Evolutionary conservation across 2,888 invertebrate species (phyloP), one percentile per base, ranked within the genome.

Genomic region (Caenorhabditis becei): DNA sequence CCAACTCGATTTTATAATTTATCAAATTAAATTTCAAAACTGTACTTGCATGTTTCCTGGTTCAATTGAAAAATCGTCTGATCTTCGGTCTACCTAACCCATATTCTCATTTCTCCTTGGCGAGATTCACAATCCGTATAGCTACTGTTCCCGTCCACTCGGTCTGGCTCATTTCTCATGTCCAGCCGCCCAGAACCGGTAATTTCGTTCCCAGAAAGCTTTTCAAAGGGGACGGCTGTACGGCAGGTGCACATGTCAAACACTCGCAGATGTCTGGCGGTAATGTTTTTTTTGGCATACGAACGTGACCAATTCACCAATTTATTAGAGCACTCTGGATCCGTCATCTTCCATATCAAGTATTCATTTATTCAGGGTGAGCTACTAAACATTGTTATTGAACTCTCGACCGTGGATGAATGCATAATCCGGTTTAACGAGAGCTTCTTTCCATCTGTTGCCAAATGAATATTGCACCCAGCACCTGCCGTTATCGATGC

Each of bases 401-500:
- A 23, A 51, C 14, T 51, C 24, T 51, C 24, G 2, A 51, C 4
- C 10, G 56, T 7, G 1, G 20, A 23, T 26, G 72, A 72, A 54
- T 75, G 24, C 58, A 75, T 75, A 61, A 74, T 61, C 53, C 44
- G 44, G 23, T 44, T n/a, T n/a, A n/a, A n/a, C n/a, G n/a, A n/a
- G n/a, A n/a, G 44, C 14, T 41, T 14, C 14, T 14, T 47, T 74
- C 69, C 77, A 77, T 70, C 77, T 77, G 77, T 77, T 77, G 77
- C 70, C 69, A 51, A 61, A 77, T 77, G 77, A 77, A 77, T 77
- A 77, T 77, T 77, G 77, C 77, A 77, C 58, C n/a, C 63, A 70
- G 59, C 77, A 69, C 77, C 77, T 77, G 69, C 63, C 62, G 62
- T 51, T 59, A 59, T 75, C 66, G 23, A 51, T 32, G 53, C 51